Percentiles rank a stretch among this genome's conserved stretches.
These are phyloP conservation scores for Cerceris ruficornis DNA, from an alignment of 2,888 invertebrate species.

Conservation along the genomic window DNA sequence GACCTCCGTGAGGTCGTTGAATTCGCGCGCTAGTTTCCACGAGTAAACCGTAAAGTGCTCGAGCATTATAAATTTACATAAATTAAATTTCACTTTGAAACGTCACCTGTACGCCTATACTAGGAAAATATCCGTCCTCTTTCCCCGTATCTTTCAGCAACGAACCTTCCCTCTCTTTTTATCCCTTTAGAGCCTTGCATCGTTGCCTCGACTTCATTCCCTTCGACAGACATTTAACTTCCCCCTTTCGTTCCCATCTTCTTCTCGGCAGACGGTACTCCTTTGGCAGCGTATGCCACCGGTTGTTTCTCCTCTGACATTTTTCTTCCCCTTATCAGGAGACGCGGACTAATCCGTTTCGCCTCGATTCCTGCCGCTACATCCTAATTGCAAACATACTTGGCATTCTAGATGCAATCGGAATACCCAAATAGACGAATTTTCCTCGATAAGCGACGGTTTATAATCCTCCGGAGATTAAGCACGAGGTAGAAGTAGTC, in stretches of 20 bases:
- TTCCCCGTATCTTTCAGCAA: neutral
- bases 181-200: neutral
- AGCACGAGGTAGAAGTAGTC: no score
- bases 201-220: neutral
- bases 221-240: neutral
- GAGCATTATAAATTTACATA: constrained; percentile 70
- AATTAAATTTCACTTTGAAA: constrained; percentile 70
- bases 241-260: neutral
- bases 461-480: no score
- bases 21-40: constrained; percentile 50
- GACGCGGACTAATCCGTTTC: no score
- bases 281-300: neutral
- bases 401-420: constrained; percentile 31
- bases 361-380: no score
- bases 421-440: constrained; percentile 14
- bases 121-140: constrained; percentile 1
- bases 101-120: neutral
- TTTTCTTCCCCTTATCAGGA: neutral
- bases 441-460: no score
- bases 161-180: neutral
- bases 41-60: constrained; percentile 66
- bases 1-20: constrained; percentile 36
- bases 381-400: neutral
- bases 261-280: neutral
- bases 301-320: neutral